Conservation (phyloP, 2,113 vertebrate species). For the Corythornis cristatus region DNA sequence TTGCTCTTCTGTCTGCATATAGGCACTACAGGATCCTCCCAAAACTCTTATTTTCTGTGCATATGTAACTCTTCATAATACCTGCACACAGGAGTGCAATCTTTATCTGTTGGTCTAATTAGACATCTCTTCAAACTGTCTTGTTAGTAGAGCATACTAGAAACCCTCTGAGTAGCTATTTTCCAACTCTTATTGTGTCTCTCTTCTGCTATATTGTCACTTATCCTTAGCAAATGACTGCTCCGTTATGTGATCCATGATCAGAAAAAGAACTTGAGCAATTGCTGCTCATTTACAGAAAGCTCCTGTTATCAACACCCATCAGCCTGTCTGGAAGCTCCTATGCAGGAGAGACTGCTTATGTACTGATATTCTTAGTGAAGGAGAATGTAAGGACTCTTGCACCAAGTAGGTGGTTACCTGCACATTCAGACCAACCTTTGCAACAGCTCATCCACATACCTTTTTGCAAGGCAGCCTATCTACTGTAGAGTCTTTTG, state of each 20-base stretch:
- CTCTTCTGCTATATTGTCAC: neutral
- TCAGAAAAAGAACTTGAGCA: slow-evolving; percentile 25
- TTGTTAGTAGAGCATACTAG: neutral
- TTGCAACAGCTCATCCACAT: neutral
- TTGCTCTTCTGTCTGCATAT: neutral
- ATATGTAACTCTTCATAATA: neutral
- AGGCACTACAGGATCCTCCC: neutral
- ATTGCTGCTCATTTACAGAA: slow-evolving; percentile 27
- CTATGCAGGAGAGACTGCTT: neutral
- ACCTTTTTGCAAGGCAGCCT: neutral
- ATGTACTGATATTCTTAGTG: neutral
- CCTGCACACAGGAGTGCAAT: neutral
- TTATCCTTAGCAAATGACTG: slow-evolving; percentile 2
- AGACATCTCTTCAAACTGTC: neutral
- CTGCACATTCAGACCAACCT: neutral
- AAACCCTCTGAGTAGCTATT: neutral
- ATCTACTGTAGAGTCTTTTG: neutral
- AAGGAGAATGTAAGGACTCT: neutral
- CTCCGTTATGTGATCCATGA: neutral
- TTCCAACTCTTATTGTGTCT: neutral
- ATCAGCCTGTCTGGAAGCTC: neutral
- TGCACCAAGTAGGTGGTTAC: neutral
- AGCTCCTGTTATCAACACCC: neutral
- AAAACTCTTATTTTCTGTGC: neutral
- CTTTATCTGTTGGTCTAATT: slow-evolving; percentile 7